Conservation (phyloP, 2,113 vertebrate genomes). For the Eurypyga helias region DNA sequence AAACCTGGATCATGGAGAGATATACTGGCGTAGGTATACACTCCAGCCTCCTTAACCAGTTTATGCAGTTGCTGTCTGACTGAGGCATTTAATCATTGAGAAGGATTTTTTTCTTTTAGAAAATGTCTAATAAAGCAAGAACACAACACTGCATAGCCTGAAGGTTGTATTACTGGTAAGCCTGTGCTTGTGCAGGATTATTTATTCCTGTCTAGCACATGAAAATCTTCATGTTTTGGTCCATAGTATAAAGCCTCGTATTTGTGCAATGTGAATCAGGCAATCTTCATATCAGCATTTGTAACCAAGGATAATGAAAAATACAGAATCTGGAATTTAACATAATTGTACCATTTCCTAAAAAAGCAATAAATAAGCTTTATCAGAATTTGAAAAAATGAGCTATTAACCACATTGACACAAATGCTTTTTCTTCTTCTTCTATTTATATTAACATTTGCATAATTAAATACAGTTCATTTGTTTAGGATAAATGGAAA, state of each 20-base stretch:
- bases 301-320: background rate
- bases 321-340: background rate
- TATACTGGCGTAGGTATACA: background rate
- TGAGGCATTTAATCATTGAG: background rate
- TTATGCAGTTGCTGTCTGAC: rapidly evolving
- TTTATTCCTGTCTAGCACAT: background rate
- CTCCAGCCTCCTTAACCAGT: background rate
- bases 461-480: background rate
- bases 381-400: background rate
- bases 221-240: background rate
- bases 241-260: background rate
- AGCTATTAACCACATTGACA: background rate
- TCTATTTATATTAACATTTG: background rate
- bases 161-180: background rate
- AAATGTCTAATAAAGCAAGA: background rate
- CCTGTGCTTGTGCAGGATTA: background rate
- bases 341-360: background rate
- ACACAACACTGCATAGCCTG: background rate
- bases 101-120: background rate
- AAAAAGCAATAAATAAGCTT: background rate
- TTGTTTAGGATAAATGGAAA: background rate
- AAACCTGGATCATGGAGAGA: background rate
- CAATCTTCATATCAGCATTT: background rate
- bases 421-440: background rate
- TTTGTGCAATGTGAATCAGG: background rate